Base-by-base conservation (phyloP, 1,140 invertebrate species). In the Oreohelix idahoensis region DNA sequence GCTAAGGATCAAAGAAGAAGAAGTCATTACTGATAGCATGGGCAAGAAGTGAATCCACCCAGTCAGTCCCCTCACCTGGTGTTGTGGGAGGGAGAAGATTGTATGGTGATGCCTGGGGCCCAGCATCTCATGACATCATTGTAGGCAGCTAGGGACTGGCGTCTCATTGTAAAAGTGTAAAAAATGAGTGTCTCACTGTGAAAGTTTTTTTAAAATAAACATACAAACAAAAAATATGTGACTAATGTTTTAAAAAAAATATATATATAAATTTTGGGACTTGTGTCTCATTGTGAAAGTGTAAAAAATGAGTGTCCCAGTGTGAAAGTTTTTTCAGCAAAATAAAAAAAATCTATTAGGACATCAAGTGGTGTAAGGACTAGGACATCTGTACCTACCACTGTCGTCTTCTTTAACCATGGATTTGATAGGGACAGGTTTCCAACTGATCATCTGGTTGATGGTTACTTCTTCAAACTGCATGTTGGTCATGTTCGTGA, bases 391-490 rank as follows among this genome's bases (percentile, higher is more conserved):
- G 4, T 29, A 79, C 79, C 32, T 42, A 82, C 78, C 87, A 94
- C 93, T 90, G 93, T 94, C 79, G 93, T 94, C 87, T 63, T 93
- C 90, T 75, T 94, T 87, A 63, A 89, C 89, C 70, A 91, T 89
- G 85, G 93, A 95, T 91, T 96, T 96, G 74, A 96, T 82, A 13
- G 88, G 89, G n/a, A 93, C 95, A 78, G 96, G 95, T 93, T 97
- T 97, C 97, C 97, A 98, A 92, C 97, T 97, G 83, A 97, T 97
- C 70, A 95, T 95, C 73, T 96, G 95, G 92, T 98, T 97, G 91
- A 98, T 97, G 83, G 97, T 98, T 29, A 98, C 97, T 93, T 98
- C 97, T 86, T 98, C 97, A 29, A 97, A 96, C 87, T 98, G 97
- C 86, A 94, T 95, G 80, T 90, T 93, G 32, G 85, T 88, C 84